Percentiles rank a stretch among this genome's conserved stretches.
Evolutionary conservation across 2,113 vertebrate genomes (phyloP).

Genomic region (Ammodytes marinus): DNA sequence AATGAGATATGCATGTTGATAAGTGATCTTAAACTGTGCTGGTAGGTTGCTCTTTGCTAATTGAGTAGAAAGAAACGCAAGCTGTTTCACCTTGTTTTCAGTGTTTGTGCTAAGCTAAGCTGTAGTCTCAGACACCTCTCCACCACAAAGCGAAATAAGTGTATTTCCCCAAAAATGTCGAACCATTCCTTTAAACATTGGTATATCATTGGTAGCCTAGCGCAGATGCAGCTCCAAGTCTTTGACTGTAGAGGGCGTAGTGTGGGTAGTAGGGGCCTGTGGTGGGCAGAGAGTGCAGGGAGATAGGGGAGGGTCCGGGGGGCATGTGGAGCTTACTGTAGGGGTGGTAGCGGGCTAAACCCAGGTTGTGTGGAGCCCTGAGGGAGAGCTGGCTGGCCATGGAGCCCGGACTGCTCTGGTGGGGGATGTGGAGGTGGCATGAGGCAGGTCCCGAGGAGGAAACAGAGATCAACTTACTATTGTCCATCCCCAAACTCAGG

Average conservation of each 20-base stretch:
- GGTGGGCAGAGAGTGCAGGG: slow-evolving; percentile 90
- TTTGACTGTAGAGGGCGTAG: slow-evolving; percentile 96
- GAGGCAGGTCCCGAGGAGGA: slow-evolving; percentile 85
- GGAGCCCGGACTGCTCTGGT: slow-evolving; percentile 87
- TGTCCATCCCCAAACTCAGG: slow-evolving; percentile 89
- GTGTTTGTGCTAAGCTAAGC: slow-evolving; percentile 42
- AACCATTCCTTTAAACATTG: slow-evolving; percentile 26
- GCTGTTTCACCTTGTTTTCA: background rate
- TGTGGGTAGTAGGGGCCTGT: slow-evolving; percentile 95
- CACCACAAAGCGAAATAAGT: slow-evolving; percentile 3
- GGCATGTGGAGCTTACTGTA: slow-evolving; percentile 96
- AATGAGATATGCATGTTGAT: background rate
- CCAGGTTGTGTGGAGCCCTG: slow-evolving; percentile 93
- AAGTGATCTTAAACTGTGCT: background rate
- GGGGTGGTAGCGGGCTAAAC: slow-evolving; percentile 95
- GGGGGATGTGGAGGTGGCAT: slow-evolving; percentile 94
- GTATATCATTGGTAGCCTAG: slow-evolving; percentile 93
- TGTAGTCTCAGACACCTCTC: slow-evolving; percentile 8
- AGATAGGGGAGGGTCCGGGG: slow-evolving; percentile 88
- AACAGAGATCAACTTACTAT: slow-evolving; percentile 89
- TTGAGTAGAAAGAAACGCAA: background rate
- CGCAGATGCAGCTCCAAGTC: slow-evolving; percentile 94
- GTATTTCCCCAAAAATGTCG: slow-evolving; percentile 32
- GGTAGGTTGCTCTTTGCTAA: background rate
- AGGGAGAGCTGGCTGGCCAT: slow-evolving; percentile 91